Base-by-base conservation (phyloP, 2,797 vertebrate genomes). In the Pterois miles region DNA sequence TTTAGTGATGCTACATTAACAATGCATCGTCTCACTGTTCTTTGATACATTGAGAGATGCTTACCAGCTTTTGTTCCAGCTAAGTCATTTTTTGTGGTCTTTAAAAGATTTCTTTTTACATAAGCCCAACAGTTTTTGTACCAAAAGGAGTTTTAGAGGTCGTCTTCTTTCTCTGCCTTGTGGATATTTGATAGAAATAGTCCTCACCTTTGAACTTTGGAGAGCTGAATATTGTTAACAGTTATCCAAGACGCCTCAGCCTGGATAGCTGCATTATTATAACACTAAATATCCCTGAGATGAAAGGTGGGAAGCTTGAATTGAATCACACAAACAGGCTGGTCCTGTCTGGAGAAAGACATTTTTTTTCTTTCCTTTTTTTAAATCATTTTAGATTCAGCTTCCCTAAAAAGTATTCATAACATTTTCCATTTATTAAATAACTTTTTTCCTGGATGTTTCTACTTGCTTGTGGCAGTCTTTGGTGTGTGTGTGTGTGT, bases 281-380 rank as follows among this genome's bases (percentile, higher is more conserved):
- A 43, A 76, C 40, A 27, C 31, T 62, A 46, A n/a, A 65, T 76
- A 43, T 72, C 76, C 56, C 25, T 10, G 59, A 77, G 71, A 58
- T 54, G 54, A 63, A 34, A 25, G 53, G 8, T 33, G 13, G 14
- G 16, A 29, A 14, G 31, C 31, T 18, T 67, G 14, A 62, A 63
- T 48, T 78, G 22, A 89, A 65, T 69, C 65, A 83, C 74, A 57
- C 53, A 70, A 86, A 87, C 88, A 90, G 91, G 90, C 93, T 86
- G 91, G 92, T 86, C 92, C 92, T 94, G 89, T 89, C 53, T 83
- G 68, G 7, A 68, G 25, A 74, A 65, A 57, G 18, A 23, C 1
- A 25, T 29, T 52, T 72, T 54, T 54, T 60, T 71, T 53, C 65
- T 18, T 43, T 64, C 18, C 22, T 20, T 69, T 60, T 68, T 71